Evolutionary conservation across 2,113 vertebrate genomes (phyloP), one percentile per base, ranked within the genome.

Genomic region (Helogale parvula): DNA sequence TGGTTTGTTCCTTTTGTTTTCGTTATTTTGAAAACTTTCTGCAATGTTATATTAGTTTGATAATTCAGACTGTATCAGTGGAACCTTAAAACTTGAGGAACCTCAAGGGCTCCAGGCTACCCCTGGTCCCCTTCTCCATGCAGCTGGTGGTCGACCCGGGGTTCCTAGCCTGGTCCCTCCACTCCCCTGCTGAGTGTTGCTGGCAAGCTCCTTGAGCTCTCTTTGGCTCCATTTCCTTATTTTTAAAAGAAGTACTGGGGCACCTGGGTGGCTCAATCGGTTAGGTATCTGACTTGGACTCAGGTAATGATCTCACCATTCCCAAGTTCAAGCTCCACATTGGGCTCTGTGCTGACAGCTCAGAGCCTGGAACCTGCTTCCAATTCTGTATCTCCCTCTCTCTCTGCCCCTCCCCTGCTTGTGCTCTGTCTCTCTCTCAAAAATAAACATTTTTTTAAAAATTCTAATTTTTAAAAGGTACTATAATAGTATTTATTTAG

Each of bases 111-210:
- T 68, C 47, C 80, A 14, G 66, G 16, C 66, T n/a, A 2, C 23
- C 14, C 10, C 0, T 4, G 3, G 16, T 11, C 38, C 47, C 15
- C 47, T 2, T 6, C 16, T 7, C 25, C 7, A 1, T 0, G 1
- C n/a, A 38, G 45, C 71, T 45, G 45, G 8, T 21, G 38, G 41
- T 23, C 31, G 60, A 47, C 31, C 16, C 2, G 3, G 31, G 31
- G 11, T 35, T 35, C 65, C 14, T 35, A 17, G 31, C n/a, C 13
- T 11, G 1, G 29, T 9, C 38, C 66, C 17, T 45, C 50, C 72
- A 4, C 33, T 19, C 41, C 12, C 82, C 7, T 45, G 7, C 79
- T 10, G 17, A n/a, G 11, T 2, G 63, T 14, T 45, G 23, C 27
- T n/a, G 23, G 52, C 65, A 72, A 74, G 38, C 7, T 38, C 12